Percentiles rank a stretch among this genome's conserved stretches.
Conservation (phyloP, 2,113 vertebrate genomes). For the Pheucticus melanocephalus region DNA sequence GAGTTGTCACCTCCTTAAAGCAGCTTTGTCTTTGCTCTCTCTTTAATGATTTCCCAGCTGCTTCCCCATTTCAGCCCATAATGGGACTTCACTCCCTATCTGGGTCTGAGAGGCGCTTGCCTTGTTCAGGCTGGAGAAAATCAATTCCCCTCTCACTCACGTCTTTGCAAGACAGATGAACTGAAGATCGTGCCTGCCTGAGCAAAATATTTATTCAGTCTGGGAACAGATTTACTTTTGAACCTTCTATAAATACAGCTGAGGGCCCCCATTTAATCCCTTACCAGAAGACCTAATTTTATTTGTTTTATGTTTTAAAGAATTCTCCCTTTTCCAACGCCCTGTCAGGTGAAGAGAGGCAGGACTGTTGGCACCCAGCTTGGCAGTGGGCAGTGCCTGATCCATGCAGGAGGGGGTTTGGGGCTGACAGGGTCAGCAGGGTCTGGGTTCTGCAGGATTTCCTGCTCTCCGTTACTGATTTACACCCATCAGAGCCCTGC, state of each 20-base stretch:
- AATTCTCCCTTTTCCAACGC: not conserved
- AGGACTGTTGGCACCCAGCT: not conserved
- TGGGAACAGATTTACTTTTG: constrained; percentile 55
- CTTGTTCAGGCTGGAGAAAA: constrained; percentile 42
- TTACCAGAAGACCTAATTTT: constrained; percentile 35
- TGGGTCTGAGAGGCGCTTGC: not conserved
- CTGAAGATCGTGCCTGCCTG: constrained; percentile 41
- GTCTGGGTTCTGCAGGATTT: not conserved
- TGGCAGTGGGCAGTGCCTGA: not conserved
- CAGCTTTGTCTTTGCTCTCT: not conserved
- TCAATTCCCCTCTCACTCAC: constrained; percentile 56
- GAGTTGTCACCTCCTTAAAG: not conserved
- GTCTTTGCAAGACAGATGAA: constrained; percentile 51
- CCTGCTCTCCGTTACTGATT: not conserved
- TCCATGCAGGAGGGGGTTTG: fast-evolving
- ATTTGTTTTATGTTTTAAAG: constrained; percentile 7
- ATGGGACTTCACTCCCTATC: constrained; percentile 3
- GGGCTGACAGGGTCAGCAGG: not conserved
- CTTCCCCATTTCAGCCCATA: constrained; percentile 9
- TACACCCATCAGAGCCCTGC: not conserved
- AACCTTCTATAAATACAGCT: constrained; percentile 54
- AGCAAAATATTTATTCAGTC: constrained; percentile 64
- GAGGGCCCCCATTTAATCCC: constrained; percentile 33
- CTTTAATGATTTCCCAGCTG: constrained; percentile 32
- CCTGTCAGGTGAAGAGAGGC: not conserved